These are phyloP conservation scores for Otus sunia DNA, from an alignment of 2,113 vertebrate species.

Conservation along the genomic window DNA sequence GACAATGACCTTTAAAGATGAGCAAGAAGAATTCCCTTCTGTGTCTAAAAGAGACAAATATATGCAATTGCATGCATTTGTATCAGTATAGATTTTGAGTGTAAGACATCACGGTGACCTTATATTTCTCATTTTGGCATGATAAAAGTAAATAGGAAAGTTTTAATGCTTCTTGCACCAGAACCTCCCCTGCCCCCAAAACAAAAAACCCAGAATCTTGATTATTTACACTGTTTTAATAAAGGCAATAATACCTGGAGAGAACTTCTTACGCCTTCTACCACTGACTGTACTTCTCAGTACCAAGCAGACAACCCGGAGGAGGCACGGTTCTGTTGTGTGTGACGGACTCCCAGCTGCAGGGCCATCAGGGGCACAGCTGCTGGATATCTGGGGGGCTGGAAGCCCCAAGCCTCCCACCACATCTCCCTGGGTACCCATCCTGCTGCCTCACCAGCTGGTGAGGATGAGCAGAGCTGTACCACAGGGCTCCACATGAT, in stretches of 20 bases:
- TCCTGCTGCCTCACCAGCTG: neutral
- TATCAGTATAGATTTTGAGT: neutral
- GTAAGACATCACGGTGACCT: neutral
- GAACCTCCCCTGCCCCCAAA: neutral
- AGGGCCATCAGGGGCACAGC: neutral
- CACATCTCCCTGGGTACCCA: neutral
- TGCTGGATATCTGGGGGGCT: neutral
- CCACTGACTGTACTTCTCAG: neutral
- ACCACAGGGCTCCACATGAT: neutral
- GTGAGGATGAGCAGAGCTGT: neutral
- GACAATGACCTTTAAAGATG: neutral
- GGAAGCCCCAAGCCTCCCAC: neutral
- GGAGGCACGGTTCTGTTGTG: neutral
- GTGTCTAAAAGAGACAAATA: neutral
- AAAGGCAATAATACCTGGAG: neutral
- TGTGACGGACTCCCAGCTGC: neutral
- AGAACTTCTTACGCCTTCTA: neutral
- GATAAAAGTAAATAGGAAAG: neutral
- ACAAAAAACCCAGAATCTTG: neutral
- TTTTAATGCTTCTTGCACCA: rapidly evolving
- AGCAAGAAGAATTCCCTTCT: neutral
- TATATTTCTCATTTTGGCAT: neutral
- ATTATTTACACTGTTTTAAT: neutral
- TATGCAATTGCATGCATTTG: neutral
- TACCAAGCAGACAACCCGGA: rapidly evolving